phyloP scores from a whole-genome alignment of 2,888 invertebrate species.

The Platycnemis pennipes region DNA sequence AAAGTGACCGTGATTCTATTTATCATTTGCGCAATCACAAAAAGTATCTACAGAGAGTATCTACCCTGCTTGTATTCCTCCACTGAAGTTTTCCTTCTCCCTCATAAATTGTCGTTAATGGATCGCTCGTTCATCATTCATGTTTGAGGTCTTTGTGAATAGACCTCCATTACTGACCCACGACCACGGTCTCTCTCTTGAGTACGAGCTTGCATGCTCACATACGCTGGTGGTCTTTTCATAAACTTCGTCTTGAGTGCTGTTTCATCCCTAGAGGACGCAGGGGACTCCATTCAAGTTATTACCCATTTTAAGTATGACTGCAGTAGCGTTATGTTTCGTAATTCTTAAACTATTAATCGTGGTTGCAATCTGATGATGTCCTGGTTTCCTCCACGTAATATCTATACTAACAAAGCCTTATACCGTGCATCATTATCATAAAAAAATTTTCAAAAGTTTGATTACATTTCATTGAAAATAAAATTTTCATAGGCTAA shows the following conservation, averaged over 20 bases:
- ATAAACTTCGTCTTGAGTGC: constrained; percentile 24
- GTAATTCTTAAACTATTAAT: background rate
- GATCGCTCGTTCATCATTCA: constrained; percentile 39
- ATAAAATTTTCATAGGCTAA: no score
- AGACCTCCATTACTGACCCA: background rate
- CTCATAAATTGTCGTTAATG: constrained; percentile 37
- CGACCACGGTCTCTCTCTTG: background rate
- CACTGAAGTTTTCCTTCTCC: background rate
- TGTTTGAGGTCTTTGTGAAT: constrained; percentile 3
- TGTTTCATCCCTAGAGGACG: background rate
- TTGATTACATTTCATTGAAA: no score
- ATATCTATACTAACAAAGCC: no score
- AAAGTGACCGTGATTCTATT: background rate
- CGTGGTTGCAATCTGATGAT: no score
- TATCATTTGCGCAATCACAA: background rate
- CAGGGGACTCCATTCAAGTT: background rate
- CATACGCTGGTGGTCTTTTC: background rate
- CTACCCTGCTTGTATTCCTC: background rate
- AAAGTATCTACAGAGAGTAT: background rate
- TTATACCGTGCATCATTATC: no score
- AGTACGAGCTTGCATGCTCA: background rate
- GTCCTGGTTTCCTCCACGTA: background rate
- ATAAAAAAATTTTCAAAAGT: no score
- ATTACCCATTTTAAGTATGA: background rate
- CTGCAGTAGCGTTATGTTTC: background rate